Evolutionary conservation across 2,888 invertebrate species (phyloP), one percentile per base, ranked within the genome.

Genomic region (Sclerodermus sp.): DNA sequence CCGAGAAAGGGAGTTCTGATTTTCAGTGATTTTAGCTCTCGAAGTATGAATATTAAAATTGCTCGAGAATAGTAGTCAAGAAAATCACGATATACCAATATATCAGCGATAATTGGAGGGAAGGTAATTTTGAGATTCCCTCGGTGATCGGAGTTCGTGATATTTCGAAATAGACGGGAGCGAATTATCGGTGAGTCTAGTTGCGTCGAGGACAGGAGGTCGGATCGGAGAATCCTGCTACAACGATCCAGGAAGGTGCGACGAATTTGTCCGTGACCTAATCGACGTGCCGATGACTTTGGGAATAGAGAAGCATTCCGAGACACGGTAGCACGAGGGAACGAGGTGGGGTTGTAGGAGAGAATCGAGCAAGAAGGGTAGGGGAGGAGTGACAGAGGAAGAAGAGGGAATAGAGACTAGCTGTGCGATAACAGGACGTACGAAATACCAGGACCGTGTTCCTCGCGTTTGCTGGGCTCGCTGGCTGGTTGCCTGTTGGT

Each of bases 361-460:
- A 30, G 30, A 10, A 6, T 9, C 30, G 30, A 30, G 30, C 51
- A 54, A 47, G 55, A 53, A 55, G 10, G 30, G 10, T 6, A 30
- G 30, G 10, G 30, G 10, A 10, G 10, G 34, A 34, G 34, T 8
- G 34, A 34, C 6, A 34, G 34, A 34, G 34, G 10, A 12, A 34
- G 34, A 34, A 12, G 13, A 13, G 10, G 34, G 13, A 8, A 12
- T 4, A 8, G 34, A 4, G 12, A 32, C 6, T 40, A 16, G 17
- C 42, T 55, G 46, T 55, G 56, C 56, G 60, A 62, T 62, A 62
- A 62, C 53, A 57, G 56, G 56, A 53, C 58, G 60, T 63, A 67
- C 67, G 64, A 66, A 70, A 71, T 72, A 68, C 66, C 67, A 63
- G 66, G 58, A 59, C 64, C 63, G 66, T 68, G 69, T 68, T 64